Conservation (phyloP, 2,113 vertebrate genomes). For the Trematocara variabile region DNA sequence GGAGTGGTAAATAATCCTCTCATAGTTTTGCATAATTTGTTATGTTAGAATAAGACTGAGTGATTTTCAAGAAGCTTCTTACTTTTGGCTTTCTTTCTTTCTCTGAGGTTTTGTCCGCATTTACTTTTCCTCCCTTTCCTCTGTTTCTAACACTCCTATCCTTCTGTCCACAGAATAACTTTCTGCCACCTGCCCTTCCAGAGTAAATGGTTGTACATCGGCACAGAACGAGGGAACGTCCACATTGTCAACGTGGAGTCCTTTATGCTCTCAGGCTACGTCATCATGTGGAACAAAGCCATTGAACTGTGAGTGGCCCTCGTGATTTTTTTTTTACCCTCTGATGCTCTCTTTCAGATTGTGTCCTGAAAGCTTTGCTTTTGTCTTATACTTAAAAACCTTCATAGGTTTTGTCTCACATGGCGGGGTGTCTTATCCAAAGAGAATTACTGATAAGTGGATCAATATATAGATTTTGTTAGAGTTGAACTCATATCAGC, state of each 20-base stretch:
- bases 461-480: slow-evolving; percentile 21
- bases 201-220: slow-evolving; percentile 98
- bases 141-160: neutral
- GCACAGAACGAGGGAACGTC: slow-evolving; percentile 97
- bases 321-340: neutral
- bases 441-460: neutral
- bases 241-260: slow-evolving; percentile 99
- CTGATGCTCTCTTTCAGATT: neutral
- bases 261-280: slow-evolving; percentile 99
- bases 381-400: neutral
- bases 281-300: slow-evolving; percentile 99
- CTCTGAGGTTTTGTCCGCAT: neutral
- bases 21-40: slow-evolving; percentile 30
- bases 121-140: neutral
- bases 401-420: neutral
- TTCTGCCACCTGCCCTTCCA: slow-evolving; percentile 99
- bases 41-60: neutral
- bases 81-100: neutral
- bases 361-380: neutral
- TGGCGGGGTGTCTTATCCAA: neutral
- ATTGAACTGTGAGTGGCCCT: slow-evolving; percentile 94
- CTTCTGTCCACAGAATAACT: slow-evolving; percentile 84
- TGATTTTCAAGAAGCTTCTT: neutral
- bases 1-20: slow-evolving; percentile 38
- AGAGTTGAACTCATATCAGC: neutral